Conservation (phyloP, 2,113 vertebrate species). For the Paracanthobrama guichenoti region DNA sequence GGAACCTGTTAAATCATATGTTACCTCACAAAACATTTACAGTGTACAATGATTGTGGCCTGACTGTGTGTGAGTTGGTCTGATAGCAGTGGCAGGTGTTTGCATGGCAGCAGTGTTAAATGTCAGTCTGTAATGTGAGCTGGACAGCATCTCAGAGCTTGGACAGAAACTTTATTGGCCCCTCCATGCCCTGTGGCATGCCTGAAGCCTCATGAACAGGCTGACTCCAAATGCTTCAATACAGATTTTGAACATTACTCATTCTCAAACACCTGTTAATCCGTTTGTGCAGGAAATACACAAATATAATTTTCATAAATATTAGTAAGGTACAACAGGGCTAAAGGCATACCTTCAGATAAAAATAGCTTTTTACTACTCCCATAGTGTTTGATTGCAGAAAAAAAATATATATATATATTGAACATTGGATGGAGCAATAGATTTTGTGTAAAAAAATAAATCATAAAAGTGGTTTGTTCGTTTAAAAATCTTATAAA, state of each 20-base stretch:
- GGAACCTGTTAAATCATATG: too few relatives aligned
- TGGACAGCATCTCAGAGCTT: conserved; percentile 76
- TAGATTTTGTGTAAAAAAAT: too few relatives aligned
- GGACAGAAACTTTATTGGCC: conserved; percentile 73
- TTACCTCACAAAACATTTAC: neutral
- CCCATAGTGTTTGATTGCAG: too few relatives aligned
- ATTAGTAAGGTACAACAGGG: neutral
- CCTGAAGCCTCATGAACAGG: conserved; percentile 71
- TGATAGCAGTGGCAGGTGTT: conserved; percentile 77
- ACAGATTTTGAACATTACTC: conserved; percentile 65
- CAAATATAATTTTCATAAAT: neutral
- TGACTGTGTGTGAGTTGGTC: conserved; percentile 55
- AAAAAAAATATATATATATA: too few relatives aligned
- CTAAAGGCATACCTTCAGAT: too few relatives aligned
- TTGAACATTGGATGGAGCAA: too few relatives aligned
- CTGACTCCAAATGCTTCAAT: conserved; percentile 43
- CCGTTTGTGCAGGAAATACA: neutral
- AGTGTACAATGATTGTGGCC: neutral
- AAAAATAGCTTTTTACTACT: too few relatives aligned
- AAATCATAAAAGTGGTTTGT: too few relatives aligned
- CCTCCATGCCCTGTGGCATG: conserved; percentile 75
- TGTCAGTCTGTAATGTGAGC: conserved; percentile 79
- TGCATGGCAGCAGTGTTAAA: conserved; percentile 78
- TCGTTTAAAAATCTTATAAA: too few relatives aligned
- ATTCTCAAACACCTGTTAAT: conserved; percentile 34